A percentile compares a stretch with the other conserved stretches of the same genome.
Evolutionary conservation across 2,113 vertebrate genomes (phyloP).

Genomic region (Miniopterus natalensis): DNA sequence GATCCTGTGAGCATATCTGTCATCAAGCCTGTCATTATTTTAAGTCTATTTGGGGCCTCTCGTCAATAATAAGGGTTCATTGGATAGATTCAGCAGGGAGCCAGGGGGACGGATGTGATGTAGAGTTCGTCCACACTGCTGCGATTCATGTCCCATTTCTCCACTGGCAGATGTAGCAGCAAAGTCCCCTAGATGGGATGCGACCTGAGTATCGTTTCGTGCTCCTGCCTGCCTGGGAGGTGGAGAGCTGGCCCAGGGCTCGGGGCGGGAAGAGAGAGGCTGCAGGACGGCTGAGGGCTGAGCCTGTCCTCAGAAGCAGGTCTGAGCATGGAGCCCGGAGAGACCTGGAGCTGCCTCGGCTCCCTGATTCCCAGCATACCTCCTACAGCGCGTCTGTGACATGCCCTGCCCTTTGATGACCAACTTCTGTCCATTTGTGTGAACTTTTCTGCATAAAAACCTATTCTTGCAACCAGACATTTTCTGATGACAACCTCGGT

Average conservation of each 20-base stretch:
- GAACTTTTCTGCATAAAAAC: neutral
- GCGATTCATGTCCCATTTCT: neutral
- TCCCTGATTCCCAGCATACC: fast-evolving
- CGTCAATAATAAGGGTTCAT: neutral
- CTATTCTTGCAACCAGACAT: neutral
- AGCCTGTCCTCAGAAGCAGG: neutral
- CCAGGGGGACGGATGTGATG: no score
- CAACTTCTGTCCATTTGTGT: fast-evolving
- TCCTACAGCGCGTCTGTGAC: neutral
- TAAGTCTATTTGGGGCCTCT: neutral
- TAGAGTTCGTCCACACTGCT: neutral
- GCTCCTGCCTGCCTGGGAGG: neutral
- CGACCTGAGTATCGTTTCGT: neutral
- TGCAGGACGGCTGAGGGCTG: no score
- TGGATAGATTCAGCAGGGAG: neutral
- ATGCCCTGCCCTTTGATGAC: neutral
- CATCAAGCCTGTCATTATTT: neutral
- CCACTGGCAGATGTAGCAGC: neutral
- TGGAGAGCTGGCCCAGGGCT: neutral
- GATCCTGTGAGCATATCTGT: no score
- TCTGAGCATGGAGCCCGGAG: neutral
- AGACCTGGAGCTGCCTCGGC: no score
- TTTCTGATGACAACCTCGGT: neutral
- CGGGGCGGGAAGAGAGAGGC: no score
- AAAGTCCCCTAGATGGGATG: neutral